phyloP scores from a whole-genome alignment of 2,113 vertebrate genomes.

The Clarias gariepinus region DNA sequence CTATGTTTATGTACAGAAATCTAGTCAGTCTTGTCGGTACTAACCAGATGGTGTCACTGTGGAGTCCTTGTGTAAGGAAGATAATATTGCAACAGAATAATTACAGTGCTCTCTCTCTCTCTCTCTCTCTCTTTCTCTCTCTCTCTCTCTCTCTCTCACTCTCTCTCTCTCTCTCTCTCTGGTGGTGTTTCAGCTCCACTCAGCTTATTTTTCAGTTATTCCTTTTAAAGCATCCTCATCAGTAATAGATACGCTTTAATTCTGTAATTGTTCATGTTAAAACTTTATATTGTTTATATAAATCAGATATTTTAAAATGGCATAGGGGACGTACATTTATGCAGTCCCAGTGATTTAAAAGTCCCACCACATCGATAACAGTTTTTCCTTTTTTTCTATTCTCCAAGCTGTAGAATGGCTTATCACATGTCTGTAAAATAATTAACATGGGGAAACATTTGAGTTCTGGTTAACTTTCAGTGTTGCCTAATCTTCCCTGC shows the following conservation, averaged over 20 bases:
- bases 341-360: neutral
- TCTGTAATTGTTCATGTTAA: neutral
- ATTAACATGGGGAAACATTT: slow-evolving; percentile 17
- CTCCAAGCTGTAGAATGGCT: neutral
- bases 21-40: slow-evolving; percentile 17
- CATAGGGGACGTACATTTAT: neutral
- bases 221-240: neutral
- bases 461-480: slow-evolving; percentile 25
- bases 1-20: neutral
- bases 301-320: neutral
- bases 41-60: slow-evolving; percentile 58
- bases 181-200: neutral
- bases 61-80: slow-evolving; percentile 35
- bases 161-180: slow-evolving; percentile 15
- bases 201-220: neutral
- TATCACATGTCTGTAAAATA: slow-evolving; percentile 1
- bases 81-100: slow-evolving; percentile 18
- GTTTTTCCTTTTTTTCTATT: neutral
- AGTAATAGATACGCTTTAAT: neutral
- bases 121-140: neutral
- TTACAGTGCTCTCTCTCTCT: neutral
- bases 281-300: neutral
- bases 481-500: neutral
- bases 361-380: neutral
- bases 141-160: slow-evolving; percentile 3